Percentiles rank a stretch among this genome's conserved stretches.
Conservation (phyloP, 1,140 invertebrate species). For the Cydia splendana region DNA sequence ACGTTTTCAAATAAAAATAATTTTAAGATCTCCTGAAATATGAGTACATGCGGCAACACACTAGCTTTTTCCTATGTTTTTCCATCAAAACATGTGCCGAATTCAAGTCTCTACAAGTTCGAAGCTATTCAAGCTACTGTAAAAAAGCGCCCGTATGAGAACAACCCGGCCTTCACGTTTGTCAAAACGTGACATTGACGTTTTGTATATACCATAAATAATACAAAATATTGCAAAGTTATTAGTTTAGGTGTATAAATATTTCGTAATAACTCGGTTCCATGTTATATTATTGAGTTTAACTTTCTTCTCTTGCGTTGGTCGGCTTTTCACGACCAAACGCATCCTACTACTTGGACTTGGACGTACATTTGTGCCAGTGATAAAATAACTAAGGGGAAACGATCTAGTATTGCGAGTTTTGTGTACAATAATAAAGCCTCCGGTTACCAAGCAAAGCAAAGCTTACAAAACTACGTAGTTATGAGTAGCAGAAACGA, state of each 20-base stretch:
- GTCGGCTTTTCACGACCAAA: background rate
- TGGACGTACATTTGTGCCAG: background rate
- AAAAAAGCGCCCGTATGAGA: background rate
- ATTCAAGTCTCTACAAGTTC: conserved; percentile 5
- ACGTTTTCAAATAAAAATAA: no score
- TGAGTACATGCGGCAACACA: background rate
- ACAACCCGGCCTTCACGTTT: background rate
- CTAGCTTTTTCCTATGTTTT: background rate
- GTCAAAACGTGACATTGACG: conserved; percentile 13
- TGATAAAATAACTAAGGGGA: background rate
- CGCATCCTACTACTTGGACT: background rate
- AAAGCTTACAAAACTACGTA: background rate
- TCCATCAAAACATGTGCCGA: background rate
- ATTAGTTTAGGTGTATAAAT: background rate
- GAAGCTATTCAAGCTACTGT: background rate
- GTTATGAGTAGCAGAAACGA: conserved; percentile 18
- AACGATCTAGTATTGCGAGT: background rate
- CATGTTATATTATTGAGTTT: background rate
- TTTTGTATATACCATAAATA: background rate
- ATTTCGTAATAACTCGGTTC: background rate
- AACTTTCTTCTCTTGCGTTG: background rate
- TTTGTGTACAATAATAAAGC: background rate
- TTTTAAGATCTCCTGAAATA: background rate
- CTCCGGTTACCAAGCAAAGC: background rate
- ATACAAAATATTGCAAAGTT: background rate